Base-by-base conservation (phyloP, 2,797 vertebrate species). In the Cichlasoma orientale region DNA sequence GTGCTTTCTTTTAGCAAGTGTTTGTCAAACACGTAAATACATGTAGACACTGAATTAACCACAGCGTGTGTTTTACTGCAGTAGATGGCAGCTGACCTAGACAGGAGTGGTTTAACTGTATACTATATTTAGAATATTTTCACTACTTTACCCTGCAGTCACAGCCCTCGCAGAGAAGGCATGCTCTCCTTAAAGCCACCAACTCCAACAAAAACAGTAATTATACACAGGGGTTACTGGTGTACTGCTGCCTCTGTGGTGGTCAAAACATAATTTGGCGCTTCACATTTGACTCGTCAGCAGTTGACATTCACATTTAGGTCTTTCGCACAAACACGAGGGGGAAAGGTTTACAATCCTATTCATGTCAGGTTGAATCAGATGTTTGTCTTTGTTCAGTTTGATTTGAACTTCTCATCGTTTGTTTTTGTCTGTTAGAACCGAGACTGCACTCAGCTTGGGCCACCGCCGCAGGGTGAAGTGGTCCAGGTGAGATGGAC, bases 401-500 rank as follows among this genome's bases (percentile, higher is more conserved):
- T 25, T 52, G 3, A 11, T 72, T 5, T 59, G 8, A 59, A 50
- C 38, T 61, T 3, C 2, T 1, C 12, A 2, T 7, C 44, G 16
- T 83, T 2, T 82, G 21, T 83, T 10, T 59, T 80, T 77, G 54
- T 77, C 31, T 56, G 50, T 19, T 54, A 99, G 98, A 97, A 93
- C 87, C 96, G 97, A 66, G 97, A 99, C 92, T 99, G 98, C 66
- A 93, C 97, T 83, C 96, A 97, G 82, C 93, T 98, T 41, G 98
- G 98, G 59, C 98, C 98, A 2, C 98, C 98, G 7, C 93, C 97
- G 3, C 95, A 95, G 89, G 98, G 97, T 0, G 98, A 98, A 21
- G 97, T 97, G n/a, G 98, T 99, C 73, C 97, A 99, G 90, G 98
- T 99, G 82, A 96, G 97, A 81, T 99, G 98, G 98, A 99, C 98